Conservation (phyloP, 2,113 vertebrate genomes). For the Opisthocomus hoazin region DNA sequence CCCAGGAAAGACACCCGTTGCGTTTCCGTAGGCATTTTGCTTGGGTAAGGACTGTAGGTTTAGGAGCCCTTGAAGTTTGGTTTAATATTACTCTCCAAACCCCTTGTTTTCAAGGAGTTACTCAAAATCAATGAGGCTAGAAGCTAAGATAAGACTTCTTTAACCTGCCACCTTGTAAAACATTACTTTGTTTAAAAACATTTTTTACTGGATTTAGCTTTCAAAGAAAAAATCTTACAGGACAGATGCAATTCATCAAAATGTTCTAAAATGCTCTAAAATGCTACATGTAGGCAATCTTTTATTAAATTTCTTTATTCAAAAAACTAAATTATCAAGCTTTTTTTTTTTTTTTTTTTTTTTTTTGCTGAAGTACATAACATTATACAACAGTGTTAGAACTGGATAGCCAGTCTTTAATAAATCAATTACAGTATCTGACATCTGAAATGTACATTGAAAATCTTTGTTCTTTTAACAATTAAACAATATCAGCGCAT, state of each 20-base stretch:
- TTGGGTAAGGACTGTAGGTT: slow-evolving; percentile 41
- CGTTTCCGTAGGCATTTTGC: neutral
- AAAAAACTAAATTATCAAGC: slow-evolving; percentile 72
- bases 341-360: neutral
- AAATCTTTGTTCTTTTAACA: slow-evolving; percentile 71
- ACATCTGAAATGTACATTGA: slow-evolving; percentile 80
- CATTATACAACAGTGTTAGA: slow-evolving; percentile 76
- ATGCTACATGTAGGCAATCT: slow-evolving; percentile 77
- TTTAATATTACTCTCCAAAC: slow-evolving; percentile 60
- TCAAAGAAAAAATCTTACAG: slow-evolving; percentile 59
- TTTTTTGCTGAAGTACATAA: slow-evolving; percentile 71
- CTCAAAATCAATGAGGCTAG: slow-evolving; percentile 62
- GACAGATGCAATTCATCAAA: slow-evolving; percentile 64
- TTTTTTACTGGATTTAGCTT: slow-evolving; percentile 55
- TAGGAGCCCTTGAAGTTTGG: slow-evolving; percentile 62
- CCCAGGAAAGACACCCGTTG: slow-evolving; percentile 24
- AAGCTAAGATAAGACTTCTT: slow-evolving; percentile 58
- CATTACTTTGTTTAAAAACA: slow-evolving; percentile 45
- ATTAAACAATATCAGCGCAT: slow-evolving; percentile 73
- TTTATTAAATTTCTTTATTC: slow-evolving; percentile 68
- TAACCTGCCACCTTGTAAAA: slow-evolving; percentile 42
- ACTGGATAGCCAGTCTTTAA: slow-evolving; percentile 79
- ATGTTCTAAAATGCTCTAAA: slow-evolving; percentile 74
- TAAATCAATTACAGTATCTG: slow-evolving; percentile 78
- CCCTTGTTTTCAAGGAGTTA: slow-evolving; percentile 61